Evolutionary conservation across 2,113 vertebrate genomes (phyloP).

Genomic region (Xiphorhynchus elegans): DNA sequence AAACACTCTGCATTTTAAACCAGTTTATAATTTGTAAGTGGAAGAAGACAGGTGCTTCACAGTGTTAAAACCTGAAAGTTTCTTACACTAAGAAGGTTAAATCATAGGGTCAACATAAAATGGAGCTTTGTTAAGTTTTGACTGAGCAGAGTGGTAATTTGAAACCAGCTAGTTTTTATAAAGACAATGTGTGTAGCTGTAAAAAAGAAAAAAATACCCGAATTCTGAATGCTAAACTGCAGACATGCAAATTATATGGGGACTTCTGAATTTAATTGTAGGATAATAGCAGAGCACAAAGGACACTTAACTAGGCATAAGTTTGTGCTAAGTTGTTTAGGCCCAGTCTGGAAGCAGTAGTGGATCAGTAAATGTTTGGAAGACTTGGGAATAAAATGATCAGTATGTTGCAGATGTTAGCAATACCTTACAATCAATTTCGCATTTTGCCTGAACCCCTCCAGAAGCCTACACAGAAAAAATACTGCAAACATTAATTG

Average conservation of each 20-base stretch:
- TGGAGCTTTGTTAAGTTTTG: not conserved
- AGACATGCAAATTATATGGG: not conserved
- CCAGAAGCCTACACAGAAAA: not conserved
- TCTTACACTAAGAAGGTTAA: not conserved
- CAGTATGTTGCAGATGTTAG: not conserved
- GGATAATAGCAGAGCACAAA: not conserved
- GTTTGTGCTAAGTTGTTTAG: not conserved
- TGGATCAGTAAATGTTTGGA: not conserved
- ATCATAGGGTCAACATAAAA: not conserved
- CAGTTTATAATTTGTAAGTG: not conserved
- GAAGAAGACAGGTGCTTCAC: not conserved
- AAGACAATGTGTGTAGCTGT: not conserved
- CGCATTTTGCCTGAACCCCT: not conserved
- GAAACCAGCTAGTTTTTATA: not conserved
- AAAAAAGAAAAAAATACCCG: not conserved
- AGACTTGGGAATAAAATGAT: not conserved
- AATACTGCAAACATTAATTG: not conserved
- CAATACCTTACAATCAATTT: not conserved
- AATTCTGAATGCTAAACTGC: not conserved
- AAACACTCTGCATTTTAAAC: not conserved
- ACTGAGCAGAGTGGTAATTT: not conserved
- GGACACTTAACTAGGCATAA: not conserved
- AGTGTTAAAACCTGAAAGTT: not conserved
- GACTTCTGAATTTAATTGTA: not conserved
- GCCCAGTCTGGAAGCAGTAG: not conserved